phyloP scores from a whole-genome alignment of 1,140 invertebrate species.

The Cotesia chilonis region DNA sequence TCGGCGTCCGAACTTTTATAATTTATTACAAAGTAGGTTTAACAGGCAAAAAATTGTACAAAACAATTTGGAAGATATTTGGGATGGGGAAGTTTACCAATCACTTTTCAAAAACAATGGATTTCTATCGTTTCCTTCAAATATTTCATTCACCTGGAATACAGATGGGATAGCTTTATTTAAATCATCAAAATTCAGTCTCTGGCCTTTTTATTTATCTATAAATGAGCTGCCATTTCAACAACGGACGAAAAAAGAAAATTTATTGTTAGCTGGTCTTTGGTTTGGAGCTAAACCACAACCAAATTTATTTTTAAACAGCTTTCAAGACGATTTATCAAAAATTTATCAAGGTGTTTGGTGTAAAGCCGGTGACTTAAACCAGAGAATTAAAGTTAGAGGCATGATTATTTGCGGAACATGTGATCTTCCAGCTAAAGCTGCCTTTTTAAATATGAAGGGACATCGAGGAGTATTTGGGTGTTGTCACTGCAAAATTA shows the following conservation, averaged over 20 bases:
- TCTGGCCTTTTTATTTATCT: conserved; percentile 21
- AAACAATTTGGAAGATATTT: too few species aligned
- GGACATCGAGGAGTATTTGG: too few species aligned
- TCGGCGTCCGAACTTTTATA: too few species aligned
- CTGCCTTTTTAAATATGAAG: too few species aligned
- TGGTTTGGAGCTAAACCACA: conserved; percentile 4
- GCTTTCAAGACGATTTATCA: neutral
- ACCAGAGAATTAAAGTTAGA: neutral
- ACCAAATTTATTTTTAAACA: neutral
- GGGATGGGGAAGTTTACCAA: too few species aligned
- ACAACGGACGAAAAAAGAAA: neutral
- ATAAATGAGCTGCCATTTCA: conserved; percentile 24
- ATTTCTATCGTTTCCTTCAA: neutral
- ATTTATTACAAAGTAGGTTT: too few species aligned
- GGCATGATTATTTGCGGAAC: conserved; percentile 4
- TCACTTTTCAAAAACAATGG: too few species aligned
- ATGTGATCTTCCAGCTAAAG: too few species aligned
- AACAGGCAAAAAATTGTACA: too few species aligned
- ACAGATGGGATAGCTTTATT: neutral
- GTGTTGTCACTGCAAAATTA: too few species aligned
- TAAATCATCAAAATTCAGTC: neutral
- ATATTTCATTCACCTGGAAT: conserved; percentile 22
- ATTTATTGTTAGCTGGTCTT: neutral
- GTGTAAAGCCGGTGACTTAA: neutral
- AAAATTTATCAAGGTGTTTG: neutral